Evolutionary conservation across 2,797 vertebrate genomes (phyloP), one percentile per base, ranked within the genome.

Genomic region (Cirrhinus molitorella): DNA sequence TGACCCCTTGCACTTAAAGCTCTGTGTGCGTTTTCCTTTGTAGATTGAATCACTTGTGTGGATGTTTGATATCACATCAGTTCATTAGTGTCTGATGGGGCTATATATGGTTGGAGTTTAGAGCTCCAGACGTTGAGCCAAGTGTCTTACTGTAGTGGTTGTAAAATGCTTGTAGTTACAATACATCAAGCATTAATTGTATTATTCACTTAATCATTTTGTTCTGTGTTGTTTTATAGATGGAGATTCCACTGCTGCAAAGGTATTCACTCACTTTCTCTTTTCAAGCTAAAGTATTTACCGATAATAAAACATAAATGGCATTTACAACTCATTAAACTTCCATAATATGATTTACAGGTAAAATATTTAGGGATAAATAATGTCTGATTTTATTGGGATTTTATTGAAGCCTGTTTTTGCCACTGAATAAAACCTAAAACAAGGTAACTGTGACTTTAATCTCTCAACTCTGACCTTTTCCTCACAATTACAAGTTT

Each of bases 181-280:
- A 3, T 61, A 0, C 9, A 55, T 83, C 5, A 12, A 21, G 4
- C 7, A 28, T 73, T 57, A 28, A 55, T 67, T 43, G 21, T 49
- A 9, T 45, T 13, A 25, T 3, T 53, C 19, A 12, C 49, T 31
- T 57, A 37, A 57, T 23, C 13, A 8, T n/a, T 51, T n/a, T 57
- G 6, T 53, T 57, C 8, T 71, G 2, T 75, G 37, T 80, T 80
- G 47, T 80, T n/a, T 12, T 75, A 40, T 43, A 87, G 86, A 87
- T 87, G 83, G 86, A 87, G 65, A 83, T 87, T 21, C 12, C 75
- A 5, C 65, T 87, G 23, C 75, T 87, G 16, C 79, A 75, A 45
- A 85, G 83, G 86, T 84, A 61, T 19, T 45, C 37, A 28, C 63
- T 34, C 28, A 1, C 17, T 1, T 10, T 57, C 11, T 28, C 3